Percentiles rank a stretch among this genome's conserved stretches.
These are phyloP conservation scores for Andricus curvator DNA, from an alignment of 2,888 invertebrate genomes.

Conservation along the genomic window DNA sequence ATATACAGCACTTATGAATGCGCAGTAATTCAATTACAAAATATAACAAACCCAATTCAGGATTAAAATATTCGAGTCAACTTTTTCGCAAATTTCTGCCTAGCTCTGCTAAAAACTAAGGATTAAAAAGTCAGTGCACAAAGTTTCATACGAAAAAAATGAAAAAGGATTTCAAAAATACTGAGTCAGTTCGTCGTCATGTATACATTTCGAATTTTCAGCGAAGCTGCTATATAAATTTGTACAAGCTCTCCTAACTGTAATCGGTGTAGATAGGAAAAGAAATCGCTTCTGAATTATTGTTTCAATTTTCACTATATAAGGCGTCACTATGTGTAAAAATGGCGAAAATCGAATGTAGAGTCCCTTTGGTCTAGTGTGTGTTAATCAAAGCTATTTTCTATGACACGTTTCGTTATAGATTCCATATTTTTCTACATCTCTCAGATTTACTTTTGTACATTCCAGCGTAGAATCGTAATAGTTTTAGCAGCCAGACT, in stretches of 20 bases:
- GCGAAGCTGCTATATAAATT: slow-evolving; percentile 25
- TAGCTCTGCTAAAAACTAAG: neutral
- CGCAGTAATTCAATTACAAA: too few relatives aligned
- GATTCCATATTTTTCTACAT: slow-evolving; percentile 63
- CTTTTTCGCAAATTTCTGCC: neutral
- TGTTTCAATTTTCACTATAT: neutral
- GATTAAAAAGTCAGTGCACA: slow-evolving; percentile 28
- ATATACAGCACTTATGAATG: too few relatives aligned
- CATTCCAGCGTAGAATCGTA: slow-evolving; percentile 48
- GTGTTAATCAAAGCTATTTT: slow-evolving; percentile 61
- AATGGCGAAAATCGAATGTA: slow-evolving; percentile 12
- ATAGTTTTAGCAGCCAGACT: slow-evolving; percentile 39
- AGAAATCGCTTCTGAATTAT: slow-evolving; percentile 21
- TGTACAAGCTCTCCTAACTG: slow-evolving; percentile 19
- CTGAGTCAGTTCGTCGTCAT: slow-evolving; percentile 34
- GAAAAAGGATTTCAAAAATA: slow-evolving; percentile 32
- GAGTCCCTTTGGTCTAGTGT: slow-evolving; percentile 46
- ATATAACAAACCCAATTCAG: too few relatives aligned
- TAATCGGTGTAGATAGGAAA: slow-evolving; percentile 33
- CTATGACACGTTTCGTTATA: slow-evolving; percentile 55
- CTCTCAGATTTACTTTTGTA: slow-evolving; percentile 59
- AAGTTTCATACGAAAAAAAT: slow-evolving; percentile 18
- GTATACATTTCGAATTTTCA: slow-evolving; percentile 27
- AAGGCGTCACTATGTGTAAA: slow-evolving; percentile 11
- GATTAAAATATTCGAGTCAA: too few relatives aligned